Conservation (phyloP, 2,797 vertebrate species). For the Cyprinella venusta region DNA sequence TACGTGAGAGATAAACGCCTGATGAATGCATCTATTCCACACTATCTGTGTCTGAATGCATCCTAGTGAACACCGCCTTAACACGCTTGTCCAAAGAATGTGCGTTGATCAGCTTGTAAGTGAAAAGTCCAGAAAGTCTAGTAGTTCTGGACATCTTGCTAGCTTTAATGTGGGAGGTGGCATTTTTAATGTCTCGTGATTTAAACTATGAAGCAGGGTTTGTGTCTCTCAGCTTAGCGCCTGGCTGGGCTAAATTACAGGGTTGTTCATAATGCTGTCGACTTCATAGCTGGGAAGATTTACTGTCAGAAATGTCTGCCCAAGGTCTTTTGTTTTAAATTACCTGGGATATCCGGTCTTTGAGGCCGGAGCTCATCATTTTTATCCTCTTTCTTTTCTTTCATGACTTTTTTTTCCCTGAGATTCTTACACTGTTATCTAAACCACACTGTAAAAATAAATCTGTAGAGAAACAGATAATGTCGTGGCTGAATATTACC, state of each 20-base stretch:
- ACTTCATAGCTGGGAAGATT: conserved; percentile 59
- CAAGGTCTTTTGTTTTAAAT: conserved; percentile 65
- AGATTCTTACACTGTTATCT: conserved; percentile 29
- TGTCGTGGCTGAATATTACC: not conserved
- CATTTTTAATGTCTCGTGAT: conserved; percentile 33
- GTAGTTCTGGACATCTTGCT: not conserved
- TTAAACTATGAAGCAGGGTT: conserved; percentile 22
- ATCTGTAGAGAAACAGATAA: not conserved
- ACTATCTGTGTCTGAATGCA: not conserved
- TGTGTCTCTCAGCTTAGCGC: conserved; percentile 42
- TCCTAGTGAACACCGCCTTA: not conserved
- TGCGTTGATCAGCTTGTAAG: not conserved
- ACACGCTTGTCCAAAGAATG: not conserved
- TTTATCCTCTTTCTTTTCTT: conserved; percentile 38
- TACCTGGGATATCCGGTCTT: conserved; percentile 61
- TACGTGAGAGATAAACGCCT: too few species aligned
- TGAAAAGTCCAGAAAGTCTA: not conserved
- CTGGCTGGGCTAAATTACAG: conserved; percentile 61
- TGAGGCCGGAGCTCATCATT: conserved; percentile 38
- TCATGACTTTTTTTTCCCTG: conserved; percentile 15
- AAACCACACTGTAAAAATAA: conserved; percentile 1
- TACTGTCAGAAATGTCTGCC: conserved; percentile 61
- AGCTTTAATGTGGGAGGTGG: conserved; percentile 34
- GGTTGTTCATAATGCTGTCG: conserved; percentile 55
- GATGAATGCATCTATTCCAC: not conserved